Conservation (phyloP, 1,140 invertebrate genomes). For the Drosophila santomea region DNA sequence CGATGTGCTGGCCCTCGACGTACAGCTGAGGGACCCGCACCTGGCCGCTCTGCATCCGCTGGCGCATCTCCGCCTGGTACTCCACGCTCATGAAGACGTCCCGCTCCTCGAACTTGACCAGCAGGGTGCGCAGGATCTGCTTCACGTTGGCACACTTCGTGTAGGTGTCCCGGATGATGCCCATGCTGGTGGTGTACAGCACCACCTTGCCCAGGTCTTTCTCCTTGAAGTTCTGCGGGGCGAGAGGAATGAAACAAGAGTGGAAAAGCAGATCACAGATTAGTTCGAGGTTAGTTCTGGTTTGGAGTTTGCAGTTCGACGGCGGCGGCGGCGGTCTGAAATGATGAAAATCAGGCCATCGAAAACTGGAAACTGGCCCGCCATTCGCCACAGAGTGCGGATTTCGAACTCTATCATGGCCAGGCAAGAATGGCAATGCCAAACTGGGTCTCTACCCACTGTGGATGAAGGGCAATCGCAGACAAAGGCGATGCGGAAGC, state of each 20-base stretch:
- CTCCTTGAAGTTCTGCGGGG: slow-evolving; percentile 92
- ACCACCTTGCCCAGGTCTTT: slow-evolving; percentile 96
- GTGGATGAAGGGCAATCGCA: slow-evolving; percentile 45
- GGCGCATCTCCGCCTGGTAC: slow-evolving; percentile 94
- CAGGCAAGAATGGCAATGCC: slow-evolving; percentile 40
- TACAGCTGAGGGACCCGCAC: slow-evolving; percentile 95
- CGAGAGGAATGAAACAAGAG: not conserved
- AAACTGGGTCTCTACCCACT: slow-evolving; percentile 44
- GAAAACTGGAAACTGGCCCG: slow-evolving; percentile 68
- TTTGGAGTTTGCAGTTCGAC: slow-evolving; percentile 45
- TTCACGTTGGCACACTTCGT: slow-evolving; percentile 95
- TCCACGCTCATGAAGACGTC: slow-evolving; percentile 97
- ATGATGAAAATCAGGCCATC: slow-evolving; percentile 62
- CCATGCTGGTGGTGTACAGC: slow-evolving; percentile 97
- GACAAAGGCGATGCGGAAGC: slow-evolving; percentile 40
- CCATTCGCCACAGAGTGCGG: slow-evolving; percentile 69
- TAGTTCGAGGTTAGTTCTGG: slow-evolving; percentile 45
- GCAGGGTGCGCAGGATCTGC: slow-evolving; percentile 95
- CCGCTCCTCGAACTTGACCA: slow-evolving; percentile 96
- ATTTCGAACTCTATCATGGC: slow-evolving; percentile 58
- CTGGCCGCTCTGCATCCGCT: slow-evolving; percentile 90
- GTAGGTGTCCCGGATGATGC: slow-evolving; percentile 94
- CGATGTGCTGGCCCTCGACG: slow-evolving; percentile 95
- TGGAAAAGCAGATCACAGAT: slow-evolving; percentile 23
- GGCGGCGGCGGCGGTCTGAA: slow-evolving; percentile 6